Evolutionary conservation across 2,113 vertebrate genomes (phyloP).

Genomic region (Halcyon malimbica): DNA sequence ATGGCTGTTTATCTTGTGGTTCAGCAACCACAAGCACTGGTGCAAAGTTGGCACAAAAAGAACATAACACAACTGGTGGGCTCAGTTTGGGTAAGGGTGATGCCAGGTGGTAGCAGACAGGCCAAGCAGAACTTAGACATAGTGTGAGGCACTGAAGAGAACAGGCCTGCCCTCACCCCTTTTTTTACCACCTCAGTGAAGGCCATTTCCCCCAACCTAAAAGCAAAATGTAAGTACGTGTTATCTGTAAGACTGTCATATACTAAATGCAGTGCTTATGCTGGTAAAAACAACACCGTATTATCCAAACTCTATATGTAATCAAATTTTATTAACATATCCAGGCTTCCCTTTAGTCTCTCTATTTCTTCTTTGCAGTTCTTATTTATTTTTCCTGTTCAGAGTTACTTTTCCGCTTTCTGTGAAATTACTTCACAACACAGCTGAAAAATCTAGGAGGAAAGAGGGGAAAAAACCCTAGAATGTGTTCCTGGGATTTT

Average conservation of each 20-base stretch:
- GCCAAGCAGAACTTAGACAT: not conserved
- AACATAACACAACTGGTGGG: not conserved
- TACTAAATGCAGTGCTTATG: not conserved
- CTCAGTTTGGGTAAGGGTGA: not conserved
- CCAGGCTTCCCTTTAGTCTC: not conserved
- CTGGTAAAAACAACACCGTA: not conserved
- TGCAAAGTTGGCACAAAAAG: not conserved
- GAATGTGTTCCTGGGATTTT: not conserved
- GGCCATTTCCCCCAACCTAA: not conserved
- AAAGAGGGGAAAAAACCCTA: not conserved
- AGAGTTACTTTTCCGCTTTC: not conserved
- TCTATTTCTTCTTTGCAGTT: not conserved
- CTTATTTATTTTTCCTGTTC: not conserved
- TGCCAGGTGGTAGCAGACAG: not conserved
- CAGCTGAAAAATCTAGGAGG: not conserved
- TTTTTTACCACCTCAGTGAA: not conserved
- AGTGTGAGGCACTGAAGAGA: not conserved
- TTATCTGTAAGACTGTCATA: not conserved
- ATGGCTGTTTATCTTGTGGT: not conserved
- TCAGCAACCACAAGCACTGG: not conserved
- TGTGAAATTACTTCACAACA: not conserved
- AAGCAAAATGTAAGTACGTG: not conserved
- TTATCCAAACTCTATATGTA: not conserved
- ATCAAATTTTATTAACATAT: not conserved
- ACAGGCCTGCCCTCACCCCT: not conserved